Evolutionary conservation across 2,113 vertebrate genomes (phyloP).

Genomic region (Pygoscelis antarcticus): DNA sequence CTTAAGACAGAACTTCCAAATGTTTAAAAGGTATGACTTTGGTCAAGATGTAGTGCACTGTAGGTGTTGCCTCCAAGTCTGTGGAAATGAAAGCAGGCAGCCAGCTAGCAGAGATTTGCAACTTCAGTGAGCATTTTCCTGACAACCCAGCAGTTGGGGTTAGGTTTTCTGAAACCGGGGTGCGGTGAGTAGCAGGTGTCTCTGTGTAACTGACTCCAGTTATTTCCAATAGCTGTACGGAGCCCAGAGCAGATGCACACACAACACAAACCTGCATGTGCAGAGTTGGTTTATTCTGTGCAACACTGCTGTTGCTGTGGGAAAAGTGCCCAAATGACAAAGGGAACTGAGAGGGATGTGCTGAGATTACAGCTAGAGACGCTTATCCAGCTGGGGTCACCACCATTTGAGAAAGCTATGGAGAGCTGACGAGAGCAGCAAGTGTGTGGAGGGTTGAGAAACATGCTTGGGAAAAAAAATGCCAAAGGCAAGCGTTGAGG

Average conservation of each 20-base stretch:
- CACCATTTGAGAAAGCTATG: not conserved
- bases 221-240: not conserved
- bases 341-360: not conserved
- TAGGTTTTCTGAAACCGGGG: not conserved
- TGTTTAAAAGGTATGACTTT: rapidly evolving
- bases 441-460: not conserved
- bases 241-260: not conserved
- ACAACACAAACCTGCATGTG: not conserved
- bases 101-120: not conserved
- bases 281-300: not conserved
- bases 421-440: not conserved
- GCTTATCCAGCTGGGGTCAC: not conserved
- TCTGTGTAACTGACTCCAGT: not conserved
- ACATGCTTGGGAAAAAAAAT: not conserved
- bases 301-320: rapidly evolving
- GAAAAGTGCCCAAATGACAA: not conserved
- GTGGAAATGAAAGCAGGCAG: not conserved
- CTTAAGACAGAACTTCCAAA: not conserved
- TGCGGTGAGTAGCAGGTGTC: not conserved
- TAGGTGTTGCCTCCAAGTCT: not conserved
- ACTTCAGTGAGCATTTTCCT: not conserved
- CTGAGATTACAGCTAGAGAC: not conserved
- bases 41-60: rapidly evolving
- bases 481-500: not conserved
- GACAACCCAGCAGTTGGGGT: not conserved